Evolutionary conservation across 2,888 invertebrate species (phyloP), one percentile per base, ranked within the genome.

Genomic region (Acanthosoma haemorrhoidale): DNA sequence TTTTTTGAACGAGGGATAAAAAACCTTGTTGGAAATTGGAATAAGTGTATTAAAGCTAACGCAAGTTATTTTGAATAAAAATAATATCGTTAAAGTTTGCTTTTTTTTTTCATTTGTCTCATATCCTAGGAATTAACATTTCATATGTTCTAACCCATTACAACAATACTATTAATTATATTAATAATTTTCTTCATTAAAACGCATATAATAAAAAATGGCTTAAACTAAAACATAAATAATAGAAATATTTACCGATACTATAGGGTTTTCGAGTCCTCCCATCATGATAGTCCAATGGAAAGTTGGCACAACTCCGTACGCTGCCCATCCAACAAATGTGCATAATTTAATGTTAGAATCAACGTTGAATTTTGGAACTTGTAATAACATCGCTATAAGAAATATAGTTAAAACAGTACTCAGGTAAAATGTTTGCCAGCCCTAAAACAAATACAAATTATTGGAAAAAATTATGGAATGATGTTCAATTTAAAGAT

Each of bases 241-340:
- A 39, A 34, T 9, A 69, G 5, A 15, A 61, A n/a, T 51, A 74
- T 82, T 79, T 77, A 92, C 92, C 82, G 85, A 83, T 41, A 96
- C 96, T 82, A 96, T 87, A 64, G 90, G 88, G 78, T 92, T 89
- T 59, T 88, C 88, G 77, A 91, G 86, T 8, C 96, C 96, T 16
- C 95, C 95, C 88, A 94, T 91, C 36, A 89, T 86, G 75, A 89
- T 83, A 0, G 90, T 87, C 96, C 96, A 97, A 78, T 97, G 97
- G 67, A 91, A 80, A 2, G 95, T 91, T 2, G 96, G 96, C 74
- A 96, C 83, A 4, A 96, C 87, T 1, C 97, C 96, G 78, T 94
- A 95, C 13, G 87, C 88, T 4, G 93, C 92, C 93, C 94, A 94
- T 6, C 86, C 85, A 71, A 92, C 88, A 80, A 94, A 92, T 71